phyloP scores from a whole-genome alignment of 2,888 invertebrate species.

The Synergus itoensis region DNA sequence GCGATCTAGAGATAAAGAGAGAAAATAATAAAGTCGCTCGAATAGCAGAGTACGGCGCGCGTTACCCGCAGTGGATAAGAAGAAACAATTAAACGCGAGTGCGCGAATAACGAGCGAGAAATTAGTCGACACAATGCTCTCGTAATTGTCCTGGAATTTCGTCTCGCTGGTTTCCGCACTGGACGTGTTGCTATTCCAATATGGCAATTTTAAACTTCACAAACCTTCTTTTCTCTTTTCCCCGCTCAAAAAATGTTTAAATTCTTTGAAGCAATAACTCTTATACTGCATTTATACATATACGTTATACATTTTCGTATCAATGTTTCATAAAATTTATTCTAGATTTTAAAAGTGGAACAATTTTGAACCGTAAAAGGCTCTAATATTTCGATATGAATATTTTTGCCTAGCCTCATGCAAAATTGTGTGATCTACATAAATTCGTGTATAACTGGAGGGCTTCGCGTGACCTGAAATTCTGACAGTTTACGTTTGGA shows the following conservation, averaged over 20 bases:
- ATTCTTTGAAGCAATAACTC: neutral
- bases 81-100: conserved; percentile 37
- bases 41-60: conserved; percentile 7
- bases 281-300: too few relatives aligned
- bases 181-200: conserved; percentile 13
- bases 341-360: neutral
- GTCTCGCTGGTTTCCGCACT: conserved; percentile 37
- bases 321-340: neutral
- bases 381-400: neutral
- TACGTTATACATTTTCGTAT: neutral
- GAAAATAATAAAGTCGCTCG: conserved; percentile 33
- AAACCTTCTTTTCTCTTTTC: neutral
- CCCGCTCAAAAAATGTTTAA: neutral
- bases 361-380: neutral
- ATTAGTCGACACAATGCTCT: conserved; percentile 40
- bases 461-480: conserved; percentile 37
- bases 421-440: neutral
- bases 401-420: neutral
- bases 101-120: conserved; percentile 39
- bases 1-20: conserved; percentile 2
- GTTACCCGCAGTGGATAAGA: conserved; percentile 39
- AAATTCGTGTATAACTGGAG: conserved; percentile 29
- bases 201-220: neutral
- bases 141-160: conserved; percentile 39
- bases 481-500: conserved; percentile 29